phyloP scores from a whole-genome alignment of 2,888 invertebrate genomes.

The Busseola fusca region DNA sequence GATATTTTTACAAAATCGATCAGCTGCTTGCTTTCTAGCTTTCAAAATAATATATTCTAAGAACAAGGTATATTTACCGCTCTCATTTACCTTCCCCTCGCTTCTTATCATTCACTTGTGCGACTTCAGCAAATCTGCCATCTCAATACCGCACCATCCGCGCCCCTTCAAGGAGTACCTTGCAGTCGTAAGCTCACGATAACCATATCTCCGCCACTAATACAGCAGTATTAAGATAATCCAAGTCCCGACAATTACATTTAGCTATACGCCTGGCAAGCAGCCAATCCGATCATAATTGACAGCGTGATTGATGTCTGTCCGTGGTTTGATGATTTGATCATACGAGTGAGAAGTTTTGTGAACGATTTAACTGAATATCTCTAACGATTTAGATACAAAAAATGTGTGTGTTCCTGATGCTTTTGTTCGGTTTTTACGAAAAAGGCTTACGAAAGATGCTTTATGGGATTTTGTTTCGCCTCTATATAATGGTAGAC shows the following conservation, averaged over 20 bases:
- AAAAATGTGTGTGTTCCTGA: background rate
- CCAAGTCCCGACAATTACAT: slow-evolving; percentile 62
- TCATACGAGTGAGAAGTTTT: slow-evolving; percentile 51
- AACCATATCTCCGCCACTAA: slow-evolving; percentile 49
- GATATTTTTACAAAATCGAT: no score
- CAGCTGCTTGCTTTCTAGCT: background rate
- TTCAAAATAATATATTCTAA: background rate
- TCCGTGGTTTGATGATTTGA: slow-evolving; percentile 56
- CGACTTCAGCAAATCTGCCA: slow-evolving; percentile 10
- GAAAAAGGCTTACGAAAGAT: background rate
- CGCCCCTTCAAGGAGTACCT: background rate
- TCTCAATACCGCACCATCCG: background rate
- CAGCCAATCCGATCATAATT: slow-evolving; percentile 67
- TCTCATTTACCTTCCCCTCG: background rate
- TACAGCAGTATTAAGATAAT: slow-evolving; percentile 60
- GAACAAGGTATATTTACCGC: background rate
- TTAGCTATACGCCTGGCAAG: slow-evolving; percentile 60
- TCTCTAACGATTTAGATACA: slow-evolving; percentile 13
- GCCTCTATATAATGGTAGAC: background rate
- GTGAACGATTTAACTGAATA: slow-evolving; percentile 42
- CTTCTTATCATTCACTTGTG: background rate
- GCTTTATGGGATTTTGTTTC: background rate
- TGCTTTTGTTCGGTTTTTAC: background rate
- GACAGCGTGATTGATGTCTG: slow-evolving; percentile 66
- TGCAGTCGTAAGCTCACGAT: slow-evolving; percentile 31